A percentile compares a stretch with the other conserved stretches of the same genome.
phyloP scores from a whole-genome alignment of 2,113 vertebrate genomes.

The Mastomys natalensis region DNA sequence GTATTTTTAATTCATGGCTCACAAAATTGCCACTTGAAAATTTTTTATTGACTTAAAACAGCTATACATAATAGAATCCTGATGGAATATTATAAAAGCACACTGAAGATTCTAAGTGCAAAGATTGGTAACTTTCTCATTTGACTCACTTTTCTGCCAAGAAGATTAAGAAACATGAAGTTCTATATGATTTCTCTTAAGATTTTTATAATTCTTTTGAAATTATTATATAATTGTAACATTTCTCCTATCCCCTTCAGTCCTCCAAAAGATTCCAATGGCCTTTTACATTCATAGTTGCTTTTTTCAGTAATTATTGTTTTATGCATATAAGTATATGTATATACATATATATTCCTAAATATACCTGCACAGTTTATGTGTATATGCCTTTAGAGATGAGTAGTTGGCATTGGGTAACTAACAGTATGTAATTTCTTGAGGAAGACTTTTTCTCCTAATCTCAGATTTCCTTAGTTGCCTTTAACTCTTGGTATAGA shows the following conservation, averaged over 20 bases:
- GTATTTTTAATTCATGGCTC: constrained; percentile 19
- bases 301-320: background rate
- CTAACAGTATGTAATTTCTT: background rate
- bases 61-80: constrained; percentile 10
- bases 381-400: background rate
- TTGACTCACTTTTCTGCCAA: background rate
- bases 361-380: background rate
- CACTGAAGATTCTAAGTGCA: background rate
- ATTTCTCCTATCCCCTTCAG: background rate
- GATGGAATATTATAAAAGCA: constrained; percentile 5
- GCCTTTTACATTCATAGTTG: background rate
- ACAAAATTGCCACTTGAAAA: constrained; percentile 45
- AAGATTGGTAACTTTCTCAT: background rate
- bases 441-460: background rate
- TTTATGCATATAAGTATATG: background rate
- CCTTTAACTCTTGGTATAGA: background rate
- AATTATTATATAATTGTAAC: background rate
- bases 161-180: background rate
- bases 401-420: background rate
- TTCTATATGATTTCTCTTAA: background rate
- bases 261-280: too few relatives aligned
- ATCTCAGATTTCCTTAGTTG: background rate
- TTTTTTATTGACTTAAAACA: constrained; percentile 58
- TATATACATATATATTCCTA: background rate
- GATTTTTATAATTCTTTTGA: background rate